Percentiles rank a stretch among this genome's conserved stretches.
These are phyloP conservation scores for Ophioninae sp. DNA, from an alignment of 2,888 invertebrate genomes.

Conservation along the genomic window DNA sequence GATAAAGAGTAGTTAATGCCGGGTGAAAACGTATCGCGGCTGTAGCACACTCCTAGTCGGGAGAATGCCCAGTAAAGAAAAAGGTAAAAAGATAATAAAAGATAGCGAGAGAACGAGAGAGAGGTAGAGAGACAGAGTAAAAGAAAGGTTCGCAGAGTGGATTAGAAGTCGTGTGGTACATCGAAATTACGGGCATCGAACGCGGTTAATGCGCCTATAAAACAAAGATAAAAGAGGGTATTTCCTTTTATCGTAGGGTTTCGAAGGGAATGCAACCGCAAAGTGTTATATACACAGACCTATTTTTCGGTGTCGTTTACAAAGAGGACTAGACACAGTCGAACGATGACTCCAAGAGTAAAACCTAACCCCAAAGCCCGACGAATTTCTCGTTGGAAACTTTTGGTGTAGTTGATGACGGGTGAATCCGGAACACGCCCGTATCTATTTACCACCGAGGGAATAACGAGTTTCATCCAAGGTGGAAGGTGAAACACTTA, in stretches of 20 bases:
- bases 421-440: background rate
- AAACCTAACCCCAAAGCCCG: background rate
- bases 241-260: constrained; percentile 32
- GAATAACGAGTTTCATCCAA: background rate
- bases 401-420: too few species aligned
- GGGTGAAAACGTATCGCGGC: background rate
- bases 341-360: too few species aligned
- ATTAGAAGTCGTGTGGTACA: constrained; percentile 32
- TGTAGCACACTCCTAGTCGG: background rate
- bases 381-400: background rate
- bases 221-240: constrained; percentile 3
- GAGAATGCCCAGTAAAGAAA: constrained; percentile 8
- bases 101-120: background rate
- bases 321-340: background rate
- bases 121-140: too few species aligned
- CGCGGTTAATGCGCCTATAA: constrained; percentile 25
- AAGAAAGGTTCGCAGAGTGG: constrained; percentile 9
- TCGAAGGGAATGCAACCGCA: background rate
- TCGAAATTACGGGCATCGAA: constrained; percentile 33
- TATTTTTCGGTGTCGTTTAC: background rate
- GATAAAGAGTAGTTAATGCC: constrained; percentile 17
- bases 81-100: background rate
- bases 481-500: background rate
- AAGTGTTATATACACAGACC: constrained; percentile 11
- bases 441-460: background rate